A percentile compares a stretch with the other conserved stretches of the same genome.
Evolutionary conservation across 2,113 vertebrate species (phyloP).

Genomic region (Ciconia stormi): DNA sequence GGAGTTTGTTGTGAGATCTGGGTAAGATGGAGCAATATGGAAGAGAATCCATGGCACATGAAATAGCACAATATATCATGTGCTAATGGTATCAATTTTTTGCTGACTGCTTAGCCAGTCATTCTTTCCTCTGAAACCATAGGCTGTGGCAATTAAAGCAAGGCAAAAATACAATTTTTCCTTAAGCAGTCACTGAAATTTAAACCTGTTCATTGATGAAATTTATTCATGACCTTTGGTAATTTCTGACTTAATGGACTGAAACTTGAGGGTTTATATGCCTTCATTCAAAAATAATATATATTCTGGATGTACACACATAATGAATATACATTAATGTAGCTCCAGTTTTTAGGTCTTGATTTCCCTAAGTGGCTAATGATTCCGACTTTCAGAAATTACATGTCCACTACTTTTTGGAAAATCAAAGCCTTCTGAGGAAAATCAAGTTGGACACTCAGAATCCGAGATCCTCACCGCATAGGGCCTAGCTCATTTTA

Average conservation of each 20-base stretch:
- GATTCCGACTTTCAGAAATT: neutral
- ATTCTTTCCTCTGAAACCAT: neutral
- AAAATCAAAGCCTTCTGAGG: neutral
- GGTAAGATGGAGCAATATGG: neutral
- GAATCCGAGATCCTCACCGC: neutral
- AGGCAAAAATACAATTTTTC: slow-evolving; percentile 8
- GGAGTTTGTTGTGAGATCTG: slow-evolving; percentile 11
- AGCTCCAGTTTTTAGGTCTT: neutral
- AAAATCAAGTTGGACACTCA: neutral
- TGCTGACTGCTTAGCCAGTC: neutral
- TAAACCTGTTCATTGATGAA: slow-evolving; percentile 10
- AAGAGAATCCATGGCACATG: neutral
- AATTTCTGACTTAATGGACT: slow-evolving; percentile 31
- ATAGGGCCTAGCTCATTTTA: neutral
- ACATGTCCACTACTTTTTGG: neutral
- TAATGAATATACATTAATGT: neutral
- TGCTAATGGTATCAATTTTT: neutral
- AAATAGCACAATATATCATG: neutral
- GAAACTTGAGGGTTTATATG: neutral
- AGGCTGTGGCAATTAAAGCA: slow-evolving; percentile 20
- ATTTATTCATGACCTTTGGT: neutral
- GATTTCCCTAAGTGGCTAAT: neutral
- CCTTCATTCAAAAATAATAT: neutral
- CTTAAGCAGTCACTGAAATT: slow-evolving; percentile 28
- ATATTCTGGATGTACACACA: neutral